phyloP scores from a whole-genome alignment of 2,888 invertebrate species.

The Drepana falcataria region DNA sequence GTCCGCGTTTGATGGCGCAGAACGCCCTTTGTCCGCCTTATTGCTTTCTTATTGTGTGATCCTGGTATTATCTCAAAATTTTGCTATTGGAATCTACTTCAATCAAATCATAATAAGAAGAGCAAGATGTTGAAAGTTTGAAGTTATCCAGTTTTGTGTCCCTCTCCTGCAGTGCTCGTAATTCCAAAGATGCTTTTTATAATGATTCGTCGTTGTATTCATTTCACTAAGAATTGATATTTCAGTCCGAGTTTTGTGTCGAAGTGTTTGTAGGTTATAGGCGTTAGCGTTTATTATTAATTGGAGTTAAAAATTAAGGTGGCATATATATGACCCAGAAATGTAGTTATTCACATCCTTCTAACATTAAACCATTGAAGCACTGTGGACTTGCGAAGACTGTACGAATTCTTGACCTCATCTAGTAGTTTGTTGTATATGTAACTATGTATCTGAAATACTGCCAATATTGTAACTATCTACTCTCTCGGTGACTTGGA shows the following conservation, averaged over 20 bases:
- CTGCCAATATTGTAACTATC: slow-evolving; percentile 60
- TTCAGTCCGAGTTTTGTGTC: too few relatives aligned
- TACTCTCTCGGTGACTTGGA: slow-evolving; percentile 66
- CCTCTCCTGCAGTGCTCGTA: slow-evolving; percentile 66
- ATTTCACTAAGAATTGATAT: neutral
- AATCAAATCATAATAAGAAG: slow-evolving; percentile 66
- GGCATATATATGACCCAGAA: too few relatives aligned
- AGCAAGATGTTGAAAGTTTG: slow-evolving; percentile 58
- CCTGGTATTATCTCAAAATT: slow-evolving; percentile 29
- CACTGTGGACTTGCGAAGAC: slow-evolving; percentile 76
- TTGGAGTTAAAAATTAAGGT: too few relatives aligned
- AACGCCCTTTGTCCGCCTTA: slow-evolving; percentile 66
- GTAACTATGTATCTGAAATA: slow-evolving; percentile 67
- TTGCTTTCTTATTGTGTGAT: slow-evolving; percentile 75
- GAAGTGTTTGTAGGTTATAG: too few relatives aligned
- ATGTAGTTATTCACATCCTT: too few relatives aligned
- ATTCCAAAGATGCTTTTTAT: slow-evolving; percentile 64
- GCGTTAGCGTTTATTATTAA: too few relatives aligned
- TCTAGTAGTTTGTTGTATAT: slow-evolving; percentile 76
- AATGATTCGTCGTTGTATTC: slow-evolving; percentile 10
- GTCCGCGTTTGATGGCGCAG: slow-evolving; percentile 72
- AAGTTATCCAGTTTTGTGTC: slow-evolving; percentile 65
- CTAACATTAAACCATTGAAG: slow-evolving; percentile 13
- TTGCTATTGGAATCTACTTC: slow-evolving; percentile 16
- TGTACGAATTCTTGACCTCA: slow-evolving; percentile 65